A percentile compares a stretch with the other conserved stretches of the same genome.
Conservation (phyloP, 2,797 vertebrate genomes). For the Antennarius maculatus region DNA sequence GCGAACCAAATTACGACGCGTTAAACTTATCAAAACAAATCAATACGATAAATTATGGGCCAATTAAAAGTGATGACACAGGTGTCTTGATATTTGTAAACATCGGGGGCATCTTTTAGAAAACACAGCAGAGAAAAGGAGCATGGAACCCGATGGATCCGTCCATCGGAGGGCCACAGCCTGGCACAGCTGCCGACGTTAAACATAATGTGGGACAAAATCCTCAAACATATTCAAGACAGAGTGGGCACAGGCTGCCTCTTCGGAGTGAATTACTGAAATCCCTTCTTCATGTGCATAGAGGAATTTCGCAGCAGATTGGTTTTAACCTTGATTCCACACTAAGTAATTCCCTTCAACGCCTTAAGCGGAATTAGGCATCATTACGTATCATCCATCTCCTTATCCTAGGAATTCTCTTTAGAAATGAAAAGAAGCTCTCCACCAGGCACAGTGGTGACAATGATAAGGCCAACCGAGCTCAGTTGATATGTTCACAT, state of each 20-base stretch:
- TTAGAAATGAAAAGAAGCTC: slow-evolving; percentile 75
- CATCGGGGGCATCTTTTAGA: slow-evolving; percentile 15
- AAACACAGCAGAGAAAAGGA: slow-evolving; percentile 22
- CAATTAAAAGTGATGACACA: slow-evolving; percentile 43
- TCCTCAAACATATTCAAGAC: slow-evolving; percentile 55
- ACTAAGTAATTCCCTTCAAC: slow-evolving; percentile 81
- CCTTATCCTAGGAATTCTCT: slow-evolving; percentile 76
- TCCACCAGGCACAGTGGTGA: slow-evolving; percentile 63
- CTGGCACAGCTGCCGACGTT: slow-evolving; percentile 36
- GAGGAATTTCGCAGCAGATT: slow-evolving; percentile 74
- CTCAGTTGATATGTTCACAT: slow-evolving; percentile 63
- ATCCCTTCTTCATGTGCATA: slow-evolving; percentile 63
- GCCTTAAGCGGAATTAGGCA: slow-evolving; percentile 81
- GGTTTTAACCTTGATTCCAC: slow-evolving; percentile 80
- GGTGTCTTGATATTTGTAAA: slow-evolving; percentile 36
- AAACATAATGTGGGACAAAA: slow-evolving; percentile 57
- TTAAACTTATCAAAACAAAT: slow-evolving; percentile 57
- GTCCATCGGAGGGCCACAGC: slow-evolving; percentile 26
- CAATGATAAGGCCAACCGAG: slow-evolving; percentile 70
- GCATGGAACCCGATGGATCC: slow-evolving; percentile 9
- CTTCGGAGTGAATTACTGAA: slow-evolving; percentile 65
- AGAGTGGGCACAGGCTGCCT: slow-evolving; percentile 41
- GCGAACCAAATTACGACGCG: slow-evolving; percentile 48
- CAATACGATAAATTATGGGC: slow-evolving; percentile 38
- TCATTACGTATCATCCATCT: slow-evolving; percentile 81